Conservation (phyloP, 2,797 vertebrate species). For the Acrossocheilus fasciatus region DNA sequence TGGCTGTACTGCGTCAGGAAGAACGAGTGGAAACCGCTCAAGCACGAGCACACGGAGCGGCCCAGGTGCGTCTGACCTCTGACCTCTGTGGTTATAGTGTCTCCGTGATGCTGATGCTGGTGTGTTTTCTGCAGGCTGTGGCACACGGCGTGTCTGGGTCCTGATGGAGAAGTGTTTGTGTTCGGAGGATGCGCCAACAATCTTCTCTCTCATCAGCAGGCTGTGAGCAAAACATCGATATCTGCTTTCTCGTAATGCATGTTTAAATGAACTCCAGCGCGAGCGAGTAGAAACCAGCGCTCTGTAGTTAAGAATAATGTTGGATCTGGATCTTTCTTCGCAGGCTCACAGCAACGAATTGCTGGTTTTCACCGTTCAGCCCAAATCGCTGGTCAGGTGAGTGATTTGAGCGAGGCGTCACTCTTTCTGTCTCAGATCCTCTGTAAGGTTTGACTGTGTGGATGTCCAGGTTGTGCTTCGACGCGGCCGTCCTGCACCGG, state of each 20-base stretch:
- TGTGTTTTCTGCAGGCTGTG: conserved; percentile 82
- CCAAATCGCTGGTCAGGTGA: conserved; percentile 93
- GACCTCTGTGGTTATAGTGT: not conserved
- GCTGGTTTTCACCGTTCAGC: conserved; percentile 91
- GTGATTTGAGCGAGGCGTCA: conserved; percentile 31
- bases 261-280: not conserved
- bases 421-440: too few relatives aligned
- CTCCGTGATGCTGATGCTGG: not conserved
- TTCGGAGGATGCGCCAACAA: conserved; percentile 98
- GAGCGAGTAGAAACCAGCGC: not conserved
- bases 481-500: conserved; percentile 86
- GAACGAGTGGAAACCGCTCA: conserved; percentile 91
- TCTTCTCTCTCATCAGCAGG: conserved; percentile 89
- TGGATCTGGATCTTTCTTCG: conserved; percentile 3
- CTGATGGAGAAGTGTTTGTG: conserved; percentile 95
- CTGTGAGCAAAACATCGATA: conserved; percentile 79
- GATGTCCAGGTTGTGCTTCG: conserved; percentile 87
- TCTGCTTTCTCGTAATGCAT: not conserved
- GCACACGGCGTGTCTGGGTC: conserved; percentile 92
- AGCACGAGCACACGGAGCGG: conserved; percentile 85
- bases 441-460: not conserved
- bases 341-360: conserved; percentile 96
- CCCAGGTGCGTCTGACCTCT: conserved; percentile 76
- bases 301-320: not conserved
- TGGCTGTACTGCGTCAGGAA: conserved; percentile 93